A percentile compares a stretch with the other conserved stretches of the same genome.
These are phyloP conservation scores for Enteromius unitaeniatus DNA, from an alignment of 2,797 vertebrate genomes.

Conservation along the genomic window DNA sequence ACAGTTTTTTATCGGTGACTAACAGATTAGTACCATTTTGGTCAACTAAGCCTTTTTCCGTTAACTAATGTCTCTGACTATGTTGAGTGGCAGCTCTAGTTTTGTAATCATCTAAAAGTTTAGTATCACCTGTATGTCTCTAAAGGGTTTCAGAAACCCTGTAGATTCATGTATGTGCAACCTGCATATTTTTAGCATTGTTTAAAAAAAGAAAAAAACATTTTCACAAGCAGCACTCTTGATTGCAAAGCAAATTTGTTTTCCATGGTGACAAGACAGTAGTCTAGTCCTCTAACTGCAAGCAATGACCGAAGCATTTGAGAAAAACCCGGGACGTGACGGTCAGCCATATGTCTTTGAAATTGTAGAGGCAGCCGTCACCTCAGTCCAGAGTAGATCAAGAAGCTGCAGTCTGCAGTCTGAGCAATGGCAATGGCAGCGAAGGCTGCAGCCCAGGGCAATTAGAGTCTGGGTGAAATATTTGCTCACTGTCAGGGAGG, in stretches of 20 bases:
- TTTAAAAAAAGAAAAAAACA: neutral
- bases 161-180: neutral
- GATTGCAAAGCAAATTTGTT: constrained; percentile 19
- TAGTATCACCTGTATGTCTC: neutral
- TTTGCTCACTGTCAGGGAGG: constrained; percentile 54
- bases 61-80: neutral
- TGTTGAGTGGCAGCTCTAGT: neutral
- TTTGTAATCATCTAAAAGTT: neutral
- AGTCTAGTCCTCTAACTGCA: neutral
- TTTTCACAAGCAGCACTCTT: neutral
- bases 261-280: constrained; percentile 1
- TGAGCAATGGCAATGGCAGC: constrained; percentile 43
- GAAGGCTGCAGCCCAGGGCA: constrained; percentile 49
- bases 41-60: neutral
- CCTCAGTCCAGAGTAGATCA: constrained; percentile 34
- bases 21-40: no score
- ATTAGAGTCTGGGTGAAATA: constrained; percentile 62
- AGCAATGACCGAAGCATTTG: neutral
- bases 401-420: constrained; percentile 38
- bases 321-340: constrained; percentile 36
- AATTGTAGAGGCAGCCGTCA: constrained; percentile 51
- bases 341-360: constrained; percentile 58
- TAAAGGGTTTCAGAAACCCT: neutral
- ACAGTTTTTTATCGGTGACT: no score
- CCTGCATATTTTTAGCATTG: neutral